Evolutionary conservation across 37 sponge, comb jelly and placozoan genomes (phyloP).

Genomic region (Eunapius fragilis): DNA sequence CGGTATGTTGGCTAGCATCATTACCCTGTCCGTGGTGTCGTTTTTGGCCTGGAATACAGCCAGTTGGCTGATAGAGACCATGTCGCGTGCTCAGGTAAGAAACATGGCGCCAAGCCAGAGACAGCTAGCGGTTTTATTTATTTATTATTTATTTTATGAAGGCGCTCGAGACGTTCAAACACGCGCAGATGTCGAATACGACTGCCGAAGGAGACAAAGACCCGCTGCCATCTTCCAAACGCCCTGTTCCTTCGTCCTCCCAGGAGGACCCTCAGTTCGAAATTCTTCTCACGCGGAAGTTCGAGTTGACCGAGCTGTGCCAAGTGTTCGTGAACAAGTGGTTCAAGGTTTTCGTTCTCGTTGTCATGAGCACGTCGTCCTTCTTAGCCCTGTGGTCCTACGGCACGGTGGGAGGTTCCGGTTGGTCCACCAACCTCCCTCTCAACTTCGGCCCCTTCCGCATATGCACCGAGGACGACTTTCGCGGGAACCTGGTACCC

Average conservation of each 20-base stretch:
- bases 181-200: background rate
- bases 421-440: constrained; percentile 85
- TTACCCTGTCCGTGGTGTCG: constrained; percentile 10
- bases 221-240: background rate
- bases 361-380: constrained; percentile 25
- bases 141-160: background rate
- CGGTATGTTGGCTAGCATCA: constrained; percentile 16
- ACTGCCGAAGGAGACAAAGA: background rate
- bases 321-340: constrained; percentile 49
- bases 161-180: background rate
- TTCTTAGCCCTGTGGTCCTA: constrained; percentile 53
- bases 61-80: constrained; percentile 51
- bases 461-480: constrained; percentile 60
- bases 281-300: constrained; percentile 47
- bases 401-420: constrained; percentile 63
- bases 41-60: constrained; percentile 16
- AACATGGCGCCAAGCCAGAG: background rate
- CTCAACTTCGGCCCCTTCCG: constrained; percentile 44
- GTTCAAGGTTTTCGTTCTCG: constrained; percentile 42
- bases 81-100: constrained; percentile 87
- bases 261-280: constrained; percentile 12
- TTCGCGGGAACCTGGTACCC: constrained; percentile 36
- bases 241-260: background rate
- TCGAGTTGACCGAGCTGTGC: constrained; percentile 76
- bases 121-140: background rate